These are phyloP conservation scores for Neopipo cinnamomea DNA, from an alignment of 2,113 vertebrate species.

Conservation along the genomic window DNA sequence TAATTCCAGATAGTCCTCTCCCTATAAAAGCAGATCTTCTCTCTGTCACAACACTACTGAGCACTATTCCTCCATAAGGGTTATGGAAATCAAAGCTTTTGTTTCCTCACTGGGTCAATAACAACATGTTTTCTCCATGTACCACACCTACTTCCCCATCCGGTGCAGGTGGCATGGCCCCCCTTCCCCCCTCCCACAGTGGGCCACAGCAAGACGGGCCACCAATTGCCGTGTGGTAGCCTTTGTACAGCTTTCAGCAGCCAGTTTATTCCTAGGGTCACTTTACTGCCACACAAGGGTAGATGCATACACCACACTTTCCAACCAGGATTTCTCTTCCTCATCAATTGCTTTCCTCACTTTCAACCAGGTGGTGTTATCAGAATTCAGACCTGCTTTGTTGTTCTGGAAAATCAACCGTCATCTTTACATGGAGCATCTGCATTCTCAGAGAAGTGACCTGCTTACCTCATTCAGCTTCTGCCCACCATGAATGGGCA, in stretches of 20 bases:
- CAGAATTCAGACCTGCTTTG: neutral
- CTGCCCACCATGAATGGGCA: neutral
- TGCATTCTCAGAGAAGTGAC: neutral
- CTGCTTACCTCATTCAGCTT: neutral
- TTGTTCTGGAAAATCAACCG: neutral
- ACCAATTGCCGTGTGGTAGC: neutral
- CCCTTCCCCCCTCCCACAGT: accelerated
- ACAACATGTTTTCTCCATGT: neutral
- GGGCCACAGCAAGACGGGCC: neutral
- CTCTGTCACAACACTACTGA: neutral
- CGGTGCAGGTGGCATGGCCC: accelerated
- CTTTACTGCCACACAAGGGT: accelerated
- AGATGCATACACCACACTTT: neutral
- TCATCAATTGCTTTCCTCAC: neutral
- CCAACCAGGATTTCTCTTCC: neutral
- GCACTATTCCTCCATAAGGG: neutral
- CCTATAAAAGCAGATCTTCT: neutral
- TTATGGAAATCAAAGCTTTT: neutral
- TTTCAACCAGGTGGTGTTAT: neutral
- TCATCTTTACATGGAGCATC: neutral
- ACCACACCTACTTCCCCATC: neutral
- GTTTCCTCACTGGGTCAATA: neutral
- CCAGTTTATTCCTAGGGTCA: neutral
- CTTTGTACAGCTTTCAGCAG: neutral
- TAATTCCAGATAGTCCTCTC: neutral